Evolutionary conservation across 2,113 vertebrate species (phyloP).

Genomic region (Phylloscopus trochiloides): DNA sequence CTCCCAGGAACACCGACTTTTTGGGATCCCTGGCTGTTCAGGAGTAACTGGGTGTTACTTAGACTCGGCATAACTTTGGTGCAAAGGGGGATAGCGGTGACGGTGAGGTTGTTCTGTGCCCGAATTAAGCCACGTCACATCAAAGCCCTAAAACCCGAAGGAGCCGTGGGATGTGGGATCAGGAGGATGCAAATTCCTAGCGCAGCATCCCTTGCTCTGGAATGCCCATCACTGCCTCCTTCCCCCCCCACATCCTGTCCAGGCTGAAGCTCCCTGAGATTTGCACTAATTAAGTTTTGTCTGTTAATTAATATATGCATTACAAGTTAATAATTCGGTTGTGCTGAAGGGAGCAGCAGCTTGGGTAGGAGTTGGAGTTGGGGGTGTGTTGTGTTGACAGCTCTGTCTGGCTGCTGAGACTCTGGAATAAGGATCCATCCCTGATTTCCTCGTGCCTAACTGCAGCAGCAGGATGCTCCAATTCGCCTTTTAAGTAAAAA

Average conservation of each 20-base stretch:
- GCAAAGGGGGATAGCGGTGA: fast-evolving
- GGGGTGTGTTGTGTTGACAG: fast-evolving
- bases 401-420: background rate
- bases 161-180: background rate
- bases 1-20: background rate
- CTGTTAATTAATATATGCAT: background rate
- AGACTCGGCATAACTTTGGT: fast-evolving
- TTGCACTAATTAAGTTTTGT: background rate
- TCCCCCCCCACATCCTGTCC: too few relatives aligned
- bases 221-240: background rate
- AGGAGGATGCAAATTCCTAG: background rate
- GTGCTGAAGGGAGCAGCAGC: background rate
- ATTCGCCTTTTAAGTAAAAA: background rate
- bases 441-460: background rate
- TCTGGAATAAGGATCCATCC: background rate
- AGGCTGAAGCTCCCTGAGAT: background rate
- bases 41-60: fast-evolving
- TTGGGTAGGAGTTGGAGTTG: background rate
- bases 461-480: fast-evolving
- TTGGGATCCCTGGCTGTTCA: background rate
- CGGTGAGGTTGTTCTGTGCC: fast-evolving
- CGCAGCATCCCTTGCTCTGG: background rate
- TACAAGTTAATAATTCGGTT: background rate
- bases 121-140: fast-evolving
- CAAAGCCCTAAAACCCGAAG: background rate